A percentile compares a stretch with the other conserved stretches of the same genome.
Conservation (phyloP, 1,140 invertebrate genomes). For the honey bee (Apis mellifera) region DNA sequence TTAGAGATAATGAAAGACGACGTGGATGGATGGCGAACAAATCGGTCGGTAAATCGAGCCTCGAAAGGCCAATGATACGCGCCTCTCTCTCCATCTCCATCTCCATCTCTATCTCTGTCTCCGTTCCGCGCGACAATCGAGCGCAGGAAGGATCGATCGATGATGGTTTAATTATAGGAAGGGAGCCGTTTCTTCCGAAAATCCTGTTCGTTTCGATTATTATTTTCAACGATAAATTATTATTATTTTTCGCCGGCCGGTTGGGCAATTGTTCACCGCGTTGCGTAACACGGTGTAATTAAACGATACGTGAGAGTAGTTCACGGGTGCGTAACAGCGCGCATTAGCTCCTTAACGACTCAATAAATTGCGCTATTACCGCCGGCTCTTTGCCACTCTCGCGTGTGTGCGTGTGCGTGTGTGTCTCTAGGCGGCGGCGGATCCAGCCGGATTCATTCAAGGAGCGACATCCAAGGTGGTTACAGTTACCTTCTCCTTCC, state of each 20-base stretch:
- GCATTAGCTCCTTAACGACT: slow-evolving; percentile 30
- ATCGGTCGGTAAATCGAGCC: slow-evolving; percentile 5
- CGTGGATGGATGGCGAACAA: slow-evolving; percentile 29
- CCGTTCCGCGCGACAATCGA: background rate
- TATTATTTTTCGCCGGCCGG: background rate
- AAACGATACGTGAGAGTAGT: slow-evolving; percentile 26
- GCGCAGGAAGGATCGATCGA: slow-evolving; percentile 3
- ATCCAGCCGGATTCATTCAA: slow-evolving; percentile 23
- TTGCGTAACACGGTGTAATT: slow-evolving; percentile 24
- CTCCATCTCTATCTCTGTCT: no score
- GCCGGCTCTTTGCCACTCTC: background rate
- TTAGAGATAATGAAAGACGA: slow-evolving; percentile 35
- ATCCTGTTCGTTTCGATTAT: no score
- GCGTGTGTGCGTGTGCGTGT: no score
- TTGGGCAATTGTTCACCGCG: slow-evolving; percentile 18
- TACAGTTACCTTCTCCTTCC: slow-evolving; percentile 27
- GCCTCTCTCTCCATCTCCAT: no score
- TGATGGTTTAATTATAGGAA: background rate
- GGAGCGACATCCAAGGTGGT: no score
- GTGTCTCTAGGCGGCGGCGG: background rate
- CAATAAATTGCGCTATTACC: slow-evolving; percentile 34
- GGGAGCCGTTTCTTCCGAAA: no score
- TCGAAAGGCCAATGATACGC: background rate
- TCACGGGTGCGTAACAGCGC: slow-evolving; percentile 16
- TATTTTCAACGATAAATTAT: no score